Evolutionary conservation across 2,888 invertebrate species (phyloP), one percentile per base, ranked within the genome.

Genomic region (Mimachlamys varia): DNA sequence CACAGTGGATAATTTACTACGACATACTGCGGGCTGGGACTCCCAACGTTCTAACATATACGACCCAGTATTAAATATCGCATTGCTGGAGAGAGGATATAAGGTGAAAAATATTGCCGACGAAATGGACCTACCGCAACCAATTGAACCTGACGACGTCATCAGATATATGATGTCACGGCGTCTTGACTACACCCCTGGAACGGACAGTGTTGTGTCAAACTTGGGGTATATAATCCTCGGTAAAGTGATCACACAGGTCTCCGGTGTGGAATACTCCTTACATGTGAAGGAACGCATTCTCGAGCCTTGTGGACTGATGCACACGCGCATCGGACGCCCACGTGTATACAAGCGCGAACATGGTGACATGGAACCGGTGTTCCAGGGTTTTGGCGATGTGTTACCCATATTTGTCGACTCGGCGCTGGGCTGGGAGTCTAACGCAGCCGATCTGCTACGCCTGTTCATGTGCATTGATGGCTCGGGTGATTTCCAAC

Each of bases 1-100:
- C 89, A 96, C 96, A 0, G 94, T 96, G 7, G 95, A 95, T 55
- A 94, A 96, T 90, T 93, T 96, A 38, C 93, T 96, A 0, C 94
- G 94, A 17, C 95, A 96, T 92, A 94, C 94, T 12, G 95, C 94
- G 13, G 96, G 96, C 0, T 96, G 96, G 96, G 95, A 96, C 90
- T 92, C 93, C 4, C 92, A 93, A 55, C 92, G 93, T n/a, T 94
- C 93, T 4, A 94, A 94, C 22, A 89, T 95, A 17, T 94, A 92
- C 55, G 96, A 96, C 90, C 95, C 95, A 12, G 92, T 96, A 58
- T 94, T 96, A 89, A 96, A 96, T 92, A 92, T 94, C 49, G 90
- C 94, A n/a, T 94, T 95, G 58, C 92, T 94, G 0, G 91, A 93
- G 22, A 92, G 94, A 17, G 94, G 94, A 15, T 92, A 94, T 87